Evolutionary conservation across 2,797 vertebrate genomes (phyloP).

Genomic region (Podarcis siculus): DNA sequence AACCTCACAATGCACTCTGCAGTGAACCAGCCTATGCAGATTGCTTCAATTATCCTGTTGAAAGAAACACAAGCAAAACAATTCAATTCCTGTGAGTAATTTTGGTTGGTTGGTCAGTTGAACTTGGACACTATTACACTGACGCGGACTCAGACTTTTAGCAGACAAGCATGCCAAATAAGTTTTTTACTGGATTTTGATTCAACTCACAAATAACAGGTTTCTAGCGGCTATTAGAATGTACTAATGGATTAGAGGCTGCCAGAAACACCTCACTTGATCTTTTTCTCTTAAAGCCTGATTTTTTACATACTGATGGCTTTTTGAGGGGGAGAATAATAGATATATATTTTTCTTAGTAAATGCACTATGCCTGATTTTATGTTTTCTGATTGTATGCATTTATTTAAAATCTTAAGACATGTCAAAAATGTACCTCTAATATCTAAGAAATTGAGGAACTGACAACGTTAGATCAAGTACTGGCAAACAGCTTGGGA

Average conservation of each 20-base stretch:
- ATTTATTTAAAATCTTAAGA: neutral
- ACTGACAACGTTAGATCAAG: neutral
- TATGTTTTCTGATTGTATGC: neutral
- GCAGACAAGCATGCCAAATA: slow-evolving; percentile 52
- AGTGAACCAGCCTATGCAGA: slow-evolving; percentile 99
- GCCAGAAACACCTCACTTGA: neutral
- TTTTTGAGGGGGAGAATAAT: neutral
- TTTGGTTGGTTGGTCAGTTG: slow-evolving; percentile 36
- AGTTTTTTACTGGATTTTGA: neutral
- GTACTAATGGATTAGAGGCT: slow-evolving; percentile 1
- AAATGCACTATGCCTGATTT: neutral
- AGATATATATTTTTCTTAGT: neutral
- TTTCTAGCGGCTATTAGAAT: neutral
- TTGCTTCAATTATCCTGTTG: slow-evolving; percentile 96
- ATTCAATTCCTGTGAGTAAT: slow-evolving; percentile 67
- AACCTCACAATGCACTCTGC: slow-evolving; percentile 97
- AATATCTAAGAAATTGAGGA: neutral
- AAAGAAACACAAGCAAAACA: slow-evolving; percentile 72
- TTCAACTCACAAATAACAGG: neutral
- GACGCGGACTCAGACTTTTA: slow-evolving; percentile 68
- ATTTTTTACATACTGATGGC: neutral
- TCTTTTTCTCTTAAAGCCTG: neutral
- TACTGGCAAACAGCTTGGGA: no score
- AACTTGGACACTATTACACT: slow-evolving; percentile 59
- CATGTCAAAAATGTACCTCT: neutral